Evolutionary conservation across 2,888 invertebrate genomes (phyloP).

Genomic region (Tolmerus cingulatus): DNA sequence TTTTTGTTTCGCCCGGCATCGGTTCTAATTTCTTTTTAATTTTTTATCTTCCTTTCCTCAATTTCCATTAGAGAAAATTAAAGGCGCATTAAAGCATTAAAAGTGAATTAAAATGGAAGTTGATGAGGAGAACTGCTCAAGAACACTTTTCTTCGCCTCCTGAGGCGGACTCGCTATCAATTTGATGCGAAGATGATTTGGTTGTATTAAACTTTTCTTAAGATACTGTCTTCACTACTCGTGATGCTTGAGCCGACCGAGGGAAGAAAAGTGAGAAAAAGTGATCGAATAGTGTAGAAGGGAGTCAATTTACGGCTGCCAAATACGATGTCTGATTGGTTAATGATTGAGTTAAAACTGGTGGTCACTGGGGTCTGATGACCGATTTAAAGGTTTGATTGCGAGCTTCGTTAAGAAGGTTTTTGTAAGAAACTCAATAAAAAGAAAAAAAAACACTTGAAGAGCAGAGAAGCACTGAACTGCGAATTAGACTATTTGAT

Average conservation of each 20-base stretch:
- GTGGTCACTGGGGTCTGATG: background rate
- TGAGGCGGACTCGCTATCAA: background rate
- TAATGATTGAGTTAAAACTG: background rate
- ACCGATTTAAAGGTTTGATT: background rate
- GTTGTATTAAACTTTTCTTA: background rate
- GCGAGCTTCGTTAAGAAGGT: background rate
- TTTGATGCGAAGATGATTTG: background rate
- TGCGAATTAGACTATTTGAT: background rate
- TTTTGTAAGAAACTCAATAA: background rate
- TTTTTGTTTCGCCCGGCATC: conserved; percentile 4
- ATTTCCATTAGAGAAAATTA: conserved; percentile 46
- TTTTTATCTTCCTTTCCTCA: conserved; percentile 18
- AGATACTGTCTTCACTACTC: background rate
- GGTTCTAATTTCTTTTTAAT: conserved; percentile 37
- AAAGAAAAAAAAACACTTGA: background rate
- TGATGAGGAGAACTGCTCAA: background rate
- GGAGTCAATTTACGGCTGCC: background rate
- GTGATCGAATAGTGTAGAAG: background rate
- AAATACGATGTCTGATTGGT: background rate
- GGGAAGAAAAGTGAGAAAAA: background rate
- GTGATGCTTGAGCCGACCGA: background rate
- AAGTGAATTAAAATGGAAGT: conserved; percentile 46
- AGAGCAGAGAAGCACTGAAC: background rate
- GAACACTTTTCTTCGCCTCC: background rate
- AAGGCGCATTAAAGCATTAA: conserved; percentile 47